Evolutionary conservation across 2,888 invertebrate species (phyloP), one percentile per base, ranked within the genome.

Genomic region (Anaspis maculata): DNA sequence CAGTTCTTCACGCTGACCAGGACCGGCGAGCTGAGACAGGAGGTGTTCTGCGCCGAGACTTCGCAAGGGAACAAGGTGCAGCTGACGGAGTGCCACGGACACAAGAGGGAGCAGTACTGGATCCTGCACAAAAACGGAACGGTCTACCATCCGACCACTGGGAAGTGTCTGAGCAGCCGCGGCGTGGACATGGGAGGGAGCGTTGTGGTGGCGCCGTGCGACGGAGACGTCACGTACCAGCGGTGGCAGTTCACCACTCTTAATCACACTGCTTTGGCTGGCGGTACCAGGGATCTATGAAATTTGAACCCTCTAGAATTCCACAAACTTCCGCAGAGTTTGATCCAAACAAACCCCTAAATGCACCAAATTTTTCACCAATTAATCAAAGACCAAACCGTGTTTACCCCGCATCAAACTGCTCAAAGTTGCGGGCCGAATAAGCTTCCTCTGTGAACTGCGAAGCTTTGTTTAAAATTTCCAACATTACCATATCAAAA

Each of bases 1-100:
- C 88, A 88, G 75, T 79, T 83, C 60, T 80, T 84, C 58, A 78
- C 84, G 0, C 63, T 87, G 25, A 83, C 84, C 25, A 68, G 72
- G 13, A 63, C 63, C 2, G 81, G 83, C 2, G 80, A 88, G 54
- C 65, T 90, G 33, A 67, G 90, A 10, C 77, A 83, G 52, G 90
- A 90, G 61, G 74, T 81, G 40, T 72, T 73, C 42, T 90, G 90
- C 64, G 88, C 86, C 0, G 73, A 76, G 45, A 62, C 64, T 3
- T 68, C 76, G 28, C 67, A 63, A 25, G 42, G 66, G 26, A 69
- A 70, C 49, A 69, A 56, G 47, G 66, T 69, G 4, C 61, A 64
- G 42, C 61, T 74, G 56, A 62, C 64, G 4, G 64, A 66, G 34
- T 73, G 73, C 44, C 65, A 69, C 46, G 66, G 64, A 31, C 63